These are phyloP conservation scores for Charadrius vociferus DNA, from an alignment of 2,113 vertebrate genomes.

Conservation along the genomic window DNA sequence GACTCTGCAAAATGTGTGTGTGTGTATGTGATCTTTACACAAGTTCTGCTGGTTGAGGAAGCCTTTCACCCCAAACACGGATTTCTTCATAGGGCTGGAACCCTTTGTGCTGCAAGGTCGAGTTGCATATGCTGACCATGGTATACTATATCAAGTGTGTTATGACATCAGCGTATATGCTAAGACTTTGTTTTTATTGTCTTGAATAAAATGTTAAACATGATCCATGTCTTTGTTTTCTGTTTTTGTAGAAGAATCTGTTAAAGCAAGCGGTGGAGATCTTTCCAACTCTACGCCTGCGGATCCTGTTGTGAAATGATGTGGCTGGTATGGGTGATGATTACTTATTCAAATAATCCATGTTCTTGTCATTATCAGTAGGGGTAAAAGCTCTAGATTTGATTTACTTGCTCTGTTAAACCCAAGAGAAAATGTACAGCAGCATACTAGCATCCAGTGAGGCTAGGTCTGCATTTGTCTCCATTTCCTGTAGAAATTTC, in stretches of 20 bases:
- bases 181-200: neutral
- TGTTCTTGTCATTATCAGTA: neutral
- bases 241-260: conserved; percentile 71
- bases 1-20: neutral
- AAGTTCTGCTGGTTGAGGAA: neutral
- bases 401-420: conserved; percentile 15
- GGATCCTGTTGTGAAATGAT: conserved; percentile 78
- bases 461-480: neutral
- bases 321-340: neutral
- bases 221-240: neutral
- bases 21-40: neutral
- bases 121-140: neutral
- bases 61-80: neutral
- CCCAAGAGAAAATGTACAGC: neutral
- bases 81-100: neutral
- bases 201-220: neutral
- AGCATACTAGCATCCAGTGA: neutral
- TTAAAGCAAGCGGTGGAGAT: conserved; percentile 71
- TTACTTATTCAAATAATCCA: neutral
- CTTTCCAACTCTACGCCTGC: conserved; percentile 45
- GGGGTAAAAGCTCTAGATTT: neutral
- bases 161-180: neutral
- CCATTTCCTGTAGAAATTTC: neutral
- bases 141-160: neutral
- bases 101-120: neutral